Conservation (phyloP, 2,888 invertebrate species). For the Drosophila planitibia region DNA sequence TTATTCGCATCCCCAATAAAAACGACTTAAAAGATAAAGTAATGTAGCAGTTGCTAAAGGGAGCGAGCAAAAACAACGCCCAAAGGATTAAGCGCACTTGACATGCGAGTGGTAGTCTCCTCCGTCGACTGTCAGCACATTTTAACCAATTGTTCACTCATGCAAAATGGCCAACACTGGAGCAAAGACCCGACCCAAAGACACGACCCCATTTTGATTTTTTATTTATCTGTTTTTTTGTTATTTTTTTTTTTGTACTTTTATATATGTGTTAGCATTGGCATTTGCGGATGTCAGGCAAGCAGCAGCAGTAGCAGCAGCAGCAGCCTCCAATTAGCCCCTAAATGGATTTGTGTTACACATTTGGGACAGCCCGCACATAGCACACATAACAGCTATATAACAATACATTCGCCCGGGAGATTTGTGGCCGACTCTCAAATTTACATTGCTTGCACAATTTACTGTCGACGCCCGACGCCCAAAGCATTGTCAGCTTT, state of each 20-base stretch:
- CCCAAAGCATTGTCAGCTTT: constrained; percentile 20
- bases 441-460: constrained; percentile 54
- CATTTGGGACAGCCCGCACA: constrained; percentile 49
- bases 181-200: constrained; percentile 21
- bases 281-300: constrained; percentile 53
- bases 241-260: neutral
- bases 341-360: constrained; percentile 78
- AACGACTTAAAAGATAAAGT: constrained; percentile 58
- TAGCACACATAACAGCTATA: constrained; percentile 40
- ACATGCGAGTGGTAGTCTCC: constrained; percentile 34
- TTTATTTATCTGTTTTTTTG: constrained; percentile 15
- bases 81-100: constrained; percentile 54
- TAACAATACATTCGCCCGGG: constrained; percentile 50
- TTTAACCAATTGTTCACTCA: constrained; percentile 46
- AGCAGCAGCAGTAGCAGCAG: constrained; percentile 3
- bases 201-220: constrained; percentile 9
- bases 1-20: constrained; percentile 37
- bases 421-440: constrained; percentile 62
- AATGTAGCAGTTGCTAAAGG: constrained; percentile 43
- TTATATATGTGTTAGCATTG: constrained; percentile 37
- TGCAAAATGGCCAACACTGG: constrained; percentile 44
- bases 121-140: constrained; percentile 25
- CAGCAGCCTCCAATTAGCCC: constrained; percentile 71
- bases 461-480: constrained; percentile 30
- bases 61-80: constrained; percentile 34